A percentile compares a stretch with the other conserved stretches of the same genome.
Evolutionary conservation across 2,113 vertebrate genomes (phyloP).

Genomic region (Chamaea fasciata): DNA sequence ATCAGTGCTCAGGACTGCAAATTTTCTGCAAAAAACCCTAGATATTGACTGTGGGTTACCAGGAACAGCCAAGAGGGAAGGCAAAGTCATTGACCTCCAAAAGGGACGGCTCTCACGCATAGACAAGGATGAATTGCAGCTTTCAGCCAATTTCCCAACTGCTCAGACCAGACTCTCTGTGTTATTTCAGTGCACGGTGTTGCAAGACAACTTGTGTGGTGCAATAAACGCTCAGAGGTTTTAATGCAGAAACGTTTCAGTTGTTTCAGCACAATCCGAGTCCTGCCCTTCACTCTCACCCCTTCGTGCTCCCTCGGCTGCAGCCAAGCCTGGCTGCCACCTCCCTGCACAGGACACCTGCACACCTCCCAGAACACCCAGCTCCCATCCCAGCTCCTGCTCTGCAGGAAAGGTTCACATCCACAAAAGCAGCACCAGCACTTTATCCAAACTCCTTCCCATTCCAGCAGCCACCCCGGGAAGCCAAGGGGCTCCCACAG

Average conservation of each 20-base stretch:
- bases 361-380: neutral
- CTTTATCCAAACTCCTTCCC: neutral
- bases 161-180: neutral
- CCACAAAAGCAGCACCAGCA: neutral
- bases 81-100: neutral
- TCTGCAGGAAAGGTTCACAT: rapidly evolving
- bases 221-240: neutral
- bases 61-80: neutral
- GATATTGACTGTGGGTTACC: neutral
- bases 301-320: neutral
- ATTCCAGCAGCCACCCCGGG: neutral
- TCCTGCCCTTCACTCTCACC: neutral
- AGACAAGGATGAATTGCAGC: neutral
- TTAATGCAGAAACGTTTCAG: neutral
- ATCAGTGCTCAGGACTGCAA: rapidly evolving
- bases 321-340: neutral
- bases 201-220: neutral
- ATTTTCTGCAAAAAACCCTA: neutral
- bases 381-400: neutral
- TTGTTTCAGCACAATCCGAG: rapidly evolving
- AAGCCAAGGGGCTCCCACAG: neutral
- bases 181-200: neutral
- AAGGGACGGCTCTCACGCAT: rapidly evolving
- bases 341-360: neutral
- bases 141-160: neutral